phyloP scores from a whole-genome alignment of 30 jellyfish, hydroid and myxozoan species.

The Pseudorhiza aurosa region DNA sequence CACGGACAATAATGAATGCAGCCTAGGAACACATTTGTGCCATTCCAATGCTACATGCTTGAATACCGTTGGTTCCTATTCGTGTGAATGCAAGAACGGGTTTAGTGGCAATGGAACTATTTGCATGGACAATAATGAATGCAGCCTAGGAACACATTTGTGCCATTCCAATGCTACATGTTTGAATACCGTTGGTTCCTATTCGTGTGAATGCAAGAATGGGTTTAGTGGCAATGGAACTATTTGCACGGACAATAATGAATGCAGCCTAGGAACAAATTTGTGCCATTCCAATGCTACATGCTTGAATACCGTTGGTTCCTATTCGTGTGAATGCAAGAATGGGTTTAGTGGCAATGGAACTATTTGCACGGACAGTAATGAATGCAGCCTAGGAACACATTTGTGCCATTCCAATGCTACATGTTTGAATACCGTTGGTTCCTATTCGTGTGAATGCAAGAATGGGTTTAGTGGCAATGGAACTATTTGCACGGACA shows the following conservation, averaged over 20 bases:
- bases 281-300: constrained; percentile 34
- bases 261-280: constrained; percentile 19
- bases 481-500: constrained; percentile 43
- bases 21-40: not conserved
- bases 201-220: constrained; percentile 7
- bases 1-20: constrained; percentile 54
- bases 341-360: constrained; percentile 76
- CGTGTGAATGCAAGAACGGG: constrained; percentile 49
- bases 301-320: constrained; percentile 55
- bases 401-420: constrained; percentile 43
- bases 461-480: constrained; percentile 41
- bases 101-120: constrained; percentile 32
- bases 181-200: not conserved
- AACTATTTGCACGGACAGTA: constrained; percentile 38
- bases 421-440: constrained; percentile 18
- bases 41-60: constrained; percentile 24
- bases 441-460: constrained; percentile 39
- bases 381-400: constrained; percentile 44
- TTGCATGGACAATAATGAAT: constrained; percentile 49
- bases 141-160: not conserved
- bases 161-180: constrained; percentile 23
- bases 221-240: constrained; percentile 64
- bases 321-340: constrained; percentile 40
- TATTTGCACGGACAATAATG: constrained; percentile 31
- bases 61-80: constrained; percentile 29